Conservation (phyloP, 2,113 vertebrate species). For the Lucifuga dentata region DNA sequence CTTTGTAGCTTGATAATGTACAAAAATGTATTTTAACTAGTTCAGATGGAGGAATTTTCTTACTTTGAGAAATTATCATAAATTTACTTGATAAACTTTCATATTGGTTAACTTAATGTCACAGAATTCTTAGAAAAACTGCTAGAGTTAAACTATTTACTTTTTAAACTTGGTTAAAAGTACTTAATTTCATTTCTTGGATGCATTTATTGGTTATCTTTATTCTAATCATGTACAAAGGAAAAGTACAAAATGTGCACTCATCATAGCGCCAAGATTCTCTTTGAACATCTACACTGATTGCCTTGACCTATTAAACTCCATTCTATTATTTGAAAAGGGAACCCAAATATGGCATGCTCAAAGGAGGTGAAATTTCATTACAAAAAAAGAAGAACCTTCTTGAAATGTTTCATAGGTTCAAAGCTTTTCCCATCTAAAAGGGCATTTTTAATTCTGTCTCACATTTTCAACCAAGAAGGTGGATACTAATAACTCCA, state of each 20-base stretch:
- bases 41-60: background rate
- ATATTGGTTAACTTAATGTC: too few species aligned
- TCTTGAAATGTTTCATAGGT: conserved; percentile 90
- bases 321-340: conserved; percentile 92
- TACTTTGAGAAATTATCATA: too few species aligned
- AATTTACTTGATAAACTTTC: too few species aligned
- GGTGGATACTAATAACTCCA: conserved; percentile 77
- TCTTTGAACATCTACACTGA: conserved; percentile 96
- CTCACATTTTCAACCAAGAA: conserved; percentile 76
- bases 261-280: conserved; percentile 92
- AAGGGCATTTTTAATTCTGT: conserved; percentile 97
- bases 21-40: background rate
- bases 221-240: conserved; percentile 89
- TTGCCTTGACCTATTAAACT: conserved; percentile 90
- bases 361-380: conserved; percentile 90
- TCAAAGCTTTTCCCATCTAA: conserved; percentile 94
- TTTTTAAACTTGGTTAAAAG: conserved; percentile 36
- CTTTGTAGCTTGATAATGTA: background rate
- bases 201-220: conserved; percentile 79
- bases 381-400: conserved; percentile 82
- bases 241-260: conserved; percentile 87
- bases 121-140: background rate
- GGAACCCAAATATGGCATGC: conserved; percentile 87
- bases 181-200: conserved; percentile 37
- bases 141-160: background rate